These are phyloP conservation scores for Priocnemis perturbator DNA, from an alignment of 2,888 invertebrate genomes.

Conservation along the genomic window DNA sequence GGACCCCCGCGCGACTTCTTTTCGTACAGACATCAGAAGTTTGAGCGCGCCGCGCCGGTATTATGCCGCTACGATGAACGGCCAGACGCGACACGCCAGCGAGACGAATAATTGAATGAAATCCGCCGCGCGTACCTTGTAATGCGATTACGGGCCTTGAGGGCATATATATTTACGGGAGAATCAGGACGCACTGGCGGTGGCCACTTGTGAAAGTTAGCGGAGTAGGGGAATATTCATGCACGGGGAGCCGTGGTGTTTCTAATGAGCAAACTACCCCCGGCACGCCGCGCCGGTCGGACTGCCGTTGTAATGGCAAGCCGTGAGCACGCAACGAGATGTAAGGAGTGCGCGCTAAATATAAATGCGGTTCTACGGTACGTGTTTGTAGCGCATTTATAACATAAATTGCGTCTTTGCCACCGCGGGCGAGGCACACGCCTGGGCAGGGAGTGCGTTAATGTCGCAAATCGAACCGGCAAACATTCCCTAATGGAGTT, in stretches of 20 bases:
- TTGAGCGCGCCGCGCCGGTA: constrained; percentile 9
- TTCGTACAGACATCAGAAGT: constrained; percentile 11
- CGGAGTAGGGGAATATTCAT: not conserved
- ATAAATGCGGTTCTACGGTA: constrained; percentile 22
- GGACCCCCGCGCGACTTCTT: too few species aligned
- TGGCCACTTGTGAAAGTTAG: not conserved
- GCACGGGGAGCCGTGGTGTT: constrained; percentile 13
- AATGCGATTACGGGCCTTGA: too few species aligned
- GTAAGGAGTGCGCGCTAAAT: constrained; percentile 28
- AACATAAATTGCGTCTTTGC: constrained; percentile 13
- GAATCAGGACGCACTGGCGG: too few species aligned
- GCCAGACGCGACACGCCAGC: too few species aligned
- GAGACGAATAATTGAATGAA: too few species aligned
- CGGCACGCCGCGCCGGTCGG: not conserved
- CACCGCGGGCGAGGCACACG: constrained; percentile 6
- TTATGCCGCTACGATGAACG: constrained; percentile 1
- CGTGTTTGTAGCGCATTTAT: constrained; percentile 6
- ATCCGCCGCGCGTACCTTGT: too few species aligned
- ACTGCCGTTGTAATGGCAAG: constrained; percentile 19
- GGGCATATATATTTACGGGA: too few species aligned
- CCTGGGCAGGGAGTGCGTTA: too few species aligned
- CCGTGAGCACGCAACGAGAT: constrained; percentile 21
- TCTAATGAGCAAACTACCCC: constrained; percentile 20
- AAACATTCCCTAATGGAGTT: constrained; percentile 21
- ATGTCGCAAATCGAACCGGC: constrained; percentile 10